These are phyloP conservation scores for Tryphoninae sp. DNA, from an alignment of 2,888 invertebrate species.

Conservation along the genomic window DNA sequence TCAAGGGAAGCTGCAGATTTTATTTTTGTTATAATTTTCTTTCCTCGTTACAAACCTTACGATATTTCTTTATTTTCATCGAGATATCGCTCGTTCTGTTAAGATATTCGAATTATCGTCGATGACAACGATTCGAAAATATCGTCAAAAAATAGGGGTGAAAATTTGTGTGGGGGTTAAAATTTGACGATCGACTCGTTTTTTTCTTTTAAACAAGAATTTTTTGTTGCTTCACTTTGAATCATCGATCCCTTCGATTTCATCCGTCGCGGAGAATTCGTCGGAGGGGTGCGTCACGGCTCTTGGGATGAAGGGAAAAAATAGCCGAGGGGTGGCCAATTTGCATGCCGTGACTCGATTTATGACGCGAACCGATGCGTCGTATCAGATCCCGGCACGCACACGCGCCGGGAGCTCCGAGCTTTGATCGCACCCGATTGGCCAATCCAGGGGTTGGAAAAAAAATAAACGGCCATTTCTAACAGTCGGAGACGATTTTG, in stretches of 20 bases:
- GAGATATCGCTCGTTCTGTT: conserved; percentile 31
- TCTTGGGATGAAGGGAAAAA: conserved; percentile 37
- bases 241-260: not conserved
- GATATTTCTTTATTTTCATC: conserved; percentile 33
- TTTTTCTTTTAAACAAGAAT: conserved; percentile 2
- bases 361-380: conserved; percentile 60
- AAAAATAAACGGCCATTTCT: conserved; percentile 19
- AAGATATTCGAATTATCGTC: not conserved
- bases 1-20: conserved; percentile 20
- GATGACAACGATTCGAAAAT: conserved; percentile 1
- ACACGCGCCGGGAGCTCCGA: conserved; percentile 42
- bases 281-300: conserved; percentile 33
- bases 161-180: not conserved
- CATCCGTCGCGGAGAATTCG: not conserved
- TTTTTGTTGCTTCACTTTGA: not conserved
- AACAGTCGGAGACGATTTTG: conserved; percentile 26
- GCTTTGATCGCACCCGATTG: conserved; percentile 37
- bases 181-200: not conserved
- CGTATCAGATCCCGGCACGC: conserved; percentile 50
- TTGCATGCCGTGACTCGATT: conserved; percentile 62
- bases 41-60: conserved; percentile 9
- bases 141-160: not conserved
- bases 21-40: conserved; percentile 20
- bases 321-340: conserved; percentile 50
- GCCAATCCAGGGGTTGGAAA: conserved; percentile 36